Evolutionary conservation across 2,888 invertebrate species (phyloP).

Genomic region (Nebria brevicollis): DNA sequence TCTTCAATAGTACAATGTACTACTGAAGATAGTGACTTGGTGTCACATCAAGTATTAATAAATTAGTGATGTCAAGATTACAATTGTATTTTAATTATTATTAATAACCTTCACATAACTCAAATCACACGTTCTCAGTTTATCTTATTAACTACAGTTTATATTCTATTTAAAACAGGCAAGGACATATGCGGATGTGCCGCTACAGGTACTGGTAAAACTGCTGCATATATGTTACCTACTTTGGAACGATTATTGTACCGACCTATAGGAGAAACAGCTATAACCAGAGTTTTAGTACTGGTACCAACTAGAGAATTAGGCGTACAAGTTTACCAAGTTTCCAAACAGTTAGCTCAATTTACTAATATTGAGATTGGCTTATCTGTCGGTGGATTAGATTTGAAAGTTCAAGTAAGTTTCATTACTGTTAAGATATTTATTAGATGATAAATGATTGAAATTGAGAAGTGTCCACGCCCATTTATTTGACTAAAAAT

Average conservation of each 20-base stretch:
- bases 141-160: too few relatives aligned
- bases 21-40: too few relatives aligned
- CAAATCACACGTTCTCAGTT: too few relatives aligned
- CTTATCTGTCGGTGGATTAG: constrained; percentile 87
- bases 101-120: too few relatives aligned
- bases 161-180: constrained; percentile 64
- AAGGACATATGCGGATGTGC: constrained; percentile 98
- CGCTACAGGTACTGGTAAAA: constrained; percentile 98
- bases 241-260: constrained; percentile 93
- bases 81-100: too few relatives aligned
- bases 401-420: constrained; percentile 71
- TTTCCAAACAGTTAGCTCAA: constrained; percentile 89
- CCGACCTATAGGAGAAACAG: constrained; percentile 74
- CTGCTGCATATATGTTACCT: constrained; percentile 98
- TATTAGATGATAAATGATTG: too few relatives aligned
- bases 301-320: constrained; percentile 97
- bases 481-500: too few relatives aligned
- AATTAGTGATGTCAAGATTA: too few relatives aligned
- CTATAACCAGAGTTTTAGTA: constrained; percentile 86
- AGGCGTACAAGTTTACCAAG: constrained; percentile 97
- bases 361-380: constrained; percentile 85
- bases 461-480: too few relatives aligned
- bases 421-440: not conserved
- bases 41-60: too few relatives aligned
- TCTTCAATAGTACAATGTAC: too few relatives aligned